phyloP scores from a whole-genome alignment of 2,113 vertebrate genomes.

The Caranx ignobilis region DNA sequence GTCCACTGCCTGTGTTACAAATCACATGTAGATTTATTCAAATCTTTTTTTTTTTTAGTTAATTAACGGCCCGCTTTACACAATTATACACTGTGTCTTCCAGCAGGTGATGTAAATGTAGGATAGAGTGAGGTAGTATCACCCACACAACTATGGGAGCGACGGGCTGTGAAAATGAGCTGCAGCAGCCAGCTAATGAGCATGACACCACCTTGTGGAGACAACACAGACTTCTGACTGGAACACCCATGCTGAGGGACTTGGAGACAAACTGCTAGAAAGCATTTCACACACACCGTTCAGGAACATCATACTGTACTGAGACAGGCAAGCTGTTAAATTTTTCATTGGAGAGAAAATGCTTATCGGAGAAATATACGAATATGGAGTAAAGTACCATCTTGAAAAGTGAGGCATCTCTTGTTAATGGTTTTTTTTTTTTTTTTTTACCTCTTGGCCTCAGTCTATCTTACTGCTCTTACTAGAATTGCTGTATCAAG shows the following conservation, averaged over 20 bases:
- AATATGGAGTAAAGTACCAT: constrained; percentile 17
- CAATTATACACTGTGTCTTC: neutral
- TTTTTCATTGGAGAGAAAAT: constrained; percentile 53
- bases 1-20: neutral
- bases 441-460: constrained; percentile 13
- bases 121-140: neutral
- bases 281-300: constrained; percentile 6
- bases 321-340: neutral
- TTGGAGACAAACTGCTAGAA: neutral
- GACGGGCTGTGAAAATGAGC: constrained; percentile 33
- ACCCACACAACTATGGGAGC: constrained; percentile 2
- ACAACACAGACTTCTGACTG: constrained; percentile 50
- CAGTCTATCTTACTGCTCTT: constrained; percentile 21
- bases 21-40: neutral
- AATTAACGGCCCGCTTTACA: neutral
- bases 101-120: neutral
- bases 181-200: constrained; percentile 72
- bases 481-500: constrained; percentile 18
- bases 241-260: constrained; percentile 10
- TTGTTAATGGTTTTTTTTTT: constrained; percentile 28
- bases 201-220: constrained; percentile 85
- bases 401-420: constrained; percentile 9
- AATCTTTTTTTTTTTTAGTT: neutral
- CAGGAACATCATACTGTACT: constrained; percentile 21
- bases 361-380: constrained; percentile 46